Evolutionary conservation across 2,113 vertebrate species (phyloP).

Genomic region (Psephotus haematonotus): DNA sequence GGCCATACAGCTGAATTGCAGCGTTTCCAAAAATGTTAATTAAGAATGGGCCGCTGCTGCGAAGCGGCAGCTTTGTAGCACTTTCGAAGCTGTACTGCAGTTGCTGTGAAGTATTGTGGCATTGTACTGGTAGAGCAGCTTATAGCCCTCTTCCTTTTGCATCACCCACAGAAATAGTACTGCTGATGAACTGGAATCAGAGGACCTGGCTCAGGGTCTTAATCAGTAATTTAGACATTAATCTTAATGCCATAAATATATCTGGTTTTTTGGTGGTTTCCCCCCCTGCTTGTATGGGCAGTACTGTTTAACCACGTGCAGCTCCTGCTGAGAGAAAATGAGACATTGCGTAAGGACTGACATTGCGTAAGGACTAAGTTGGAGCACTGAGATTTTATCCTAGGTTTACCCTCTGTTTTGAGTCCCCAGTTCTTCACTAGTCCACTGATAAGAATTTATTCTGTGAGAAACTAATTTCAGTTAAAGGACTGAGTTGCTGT

Average conservation of each 20-base stretch:
- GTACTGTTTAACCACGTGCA: not conserved
- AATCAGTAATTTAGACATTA: not conserved
- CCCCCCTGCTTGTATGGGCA: not conserved
- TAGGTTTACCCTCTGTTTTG: not conserved
- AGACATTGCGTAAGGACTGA: not conserved
- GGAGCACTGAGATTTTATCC: not conserved
- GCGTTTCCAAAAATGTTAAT: conserved; percentile 73
- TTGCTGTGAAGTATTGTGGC: not conserved
- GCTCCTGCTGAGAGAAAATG: not conserved
- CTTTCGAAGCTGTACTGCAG: conserved; percentile 27
- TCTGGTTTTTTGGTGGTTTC: not conserved
- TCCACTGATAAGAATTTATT: not conserved
- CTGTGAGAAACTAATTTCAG: not conserved
- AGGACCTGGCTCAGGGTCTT: not conserved
- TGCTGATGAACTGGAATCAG: not conserved
- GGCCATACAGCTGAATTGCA: conserved; percentile 71
- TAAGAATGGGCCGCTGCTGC: conserved; percentile 43
- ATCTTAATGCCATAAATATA: not conserved
- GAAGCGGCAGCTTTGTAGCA: conserved; percentile 56
- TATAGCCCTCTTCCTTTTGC: not conserved
- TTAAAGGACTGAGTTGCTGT: not conserved
- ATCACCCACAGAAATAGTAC: not conserved
- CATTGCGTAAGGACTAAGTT: not conserved
- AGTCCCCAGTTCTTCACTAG: not conserved
- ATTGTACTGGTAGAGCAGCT: not conserved